phyloP scores from a whole-genome alignment of 2,797 vertebrate genomes.

The Takifugu ocellatus region DNA sequence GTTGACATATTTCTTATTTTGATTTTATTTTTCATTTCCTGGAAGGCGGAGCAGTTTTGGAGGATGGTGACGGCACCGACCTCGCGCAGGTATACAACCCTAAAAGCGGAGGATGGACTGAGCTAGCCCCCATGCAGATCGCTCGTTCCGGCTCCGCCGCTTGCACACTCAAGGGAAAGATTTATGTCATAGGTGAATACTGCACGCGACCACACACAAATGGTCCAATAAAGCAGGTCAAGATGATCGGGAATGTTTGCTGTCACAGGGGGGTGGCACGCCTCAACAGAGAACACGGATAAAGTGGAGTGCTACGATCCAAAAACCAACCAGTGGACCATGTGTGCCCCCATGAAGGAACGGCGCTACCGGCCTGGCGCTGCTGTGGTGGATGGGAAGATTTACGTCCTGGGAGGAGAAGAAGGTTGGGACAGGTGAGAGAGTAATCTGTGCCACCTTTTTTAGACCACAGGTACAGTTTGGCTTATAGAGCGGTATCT shows the following conservation, averaged over 20 bases:
- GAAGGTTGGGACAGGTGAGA: slow-evolving; percentile 82
- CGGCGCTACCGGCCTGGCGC: slow-evolving; percentile 78
- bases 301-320: slow-evolving; percentile 83
- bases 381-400: slow-evolving; percentile 79
- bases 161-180: slow-evolving; percentile 80
- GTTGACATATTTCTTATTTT: not conserved
- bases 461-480: no score
- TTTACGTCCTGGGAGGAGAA: slow-evolving; percentile 81
- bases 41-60: slow-evolving; percentile 77
- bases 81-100: slow-evolving; percentile 81
- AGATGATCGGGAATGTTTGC: no score
- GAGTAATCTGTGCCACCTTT: not conserved
- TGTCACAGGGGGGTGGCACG: slow-evolving; percentile 78
- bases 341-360: slow-evolving; percentile 84
- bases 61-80: slow-evolving; percentile 80
- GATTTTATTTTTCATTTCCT: not conserved
- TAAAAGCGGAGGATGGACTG: slow-evolving; percentile 71
- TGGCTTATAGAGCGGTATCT: no score
- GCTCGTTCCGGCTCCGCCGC: slow-evolving; percentile 82
- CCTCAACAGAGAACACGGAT: slow-evolving; percentile 81
- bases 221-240: not conserved
- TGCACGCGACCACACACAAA: not conserved
- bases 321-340: slow-evolving; percentile 80
- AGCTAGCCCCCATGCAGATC: slow-evolving; percentile 81
- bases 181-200: slow-evolving; percentile 78